Evolutionary conservation across 2,888 invertebrate genomes (phyloP), one percentile per base, ranked within the genome.

Genomic region (Cephonodes hylas): DNA sequence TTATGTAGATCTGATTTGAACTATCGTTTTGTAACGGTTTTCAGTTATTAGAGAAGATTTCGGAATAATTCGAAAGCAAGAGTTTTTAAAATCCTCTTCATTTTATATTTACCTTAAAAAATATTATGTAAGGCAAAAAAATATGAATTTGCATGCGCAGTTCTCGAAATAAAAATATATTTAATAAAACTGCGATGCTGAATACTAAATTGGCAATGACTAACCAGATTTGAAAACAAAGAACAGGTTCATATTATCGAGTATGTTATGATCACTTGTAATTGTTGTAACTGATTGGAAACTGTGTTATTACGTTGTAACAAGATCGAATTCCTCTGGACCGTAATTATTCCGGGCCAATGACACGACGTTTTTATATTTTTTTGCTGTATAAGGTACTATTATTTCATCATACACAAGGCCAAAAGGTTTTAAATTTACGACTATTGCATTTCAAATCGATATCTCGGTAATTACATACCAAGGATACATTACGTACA

Each of bases 341-440:
- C 38, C 60, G 22, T 34, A 46, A 56, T 60, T 57, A 60, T 58
- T 60, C 42, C 60, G 42, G 63, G 57, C 42, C 63, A 63, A 45
- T 60, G 63, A 60, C 63, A 63, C 57, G 27, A 45, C 57, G 42
- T 42, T 58, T 60, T 62, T 53, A 38, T 22, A n/a, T 5, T 63
- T 58, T 63, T 58, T 60, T 27, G 42, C 48, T 48, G 60, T 38
- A 48, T 60, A 18, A 23, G 48, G 22, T 34, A 38, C 34, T 22
- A 23, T 46, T 45, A 53, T 53, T 53, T 53, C 27, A 15, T 53
- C 31, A 53, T 8, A 13, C 31, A 53, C 31, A 53, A 53, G 27
- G 27, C 53, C 31, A 53, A 31, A 53, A 53, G 53, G 53, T 53
- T 38, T 38, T 38, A 38, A n/a, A 38, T 38, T 38, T 38, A n/a